These are phyloP conservation scores for Poliocrania exsul DNA, from an alignment of 2,797 vertebrate genomes.

Conservation along the genomic window DNA sequence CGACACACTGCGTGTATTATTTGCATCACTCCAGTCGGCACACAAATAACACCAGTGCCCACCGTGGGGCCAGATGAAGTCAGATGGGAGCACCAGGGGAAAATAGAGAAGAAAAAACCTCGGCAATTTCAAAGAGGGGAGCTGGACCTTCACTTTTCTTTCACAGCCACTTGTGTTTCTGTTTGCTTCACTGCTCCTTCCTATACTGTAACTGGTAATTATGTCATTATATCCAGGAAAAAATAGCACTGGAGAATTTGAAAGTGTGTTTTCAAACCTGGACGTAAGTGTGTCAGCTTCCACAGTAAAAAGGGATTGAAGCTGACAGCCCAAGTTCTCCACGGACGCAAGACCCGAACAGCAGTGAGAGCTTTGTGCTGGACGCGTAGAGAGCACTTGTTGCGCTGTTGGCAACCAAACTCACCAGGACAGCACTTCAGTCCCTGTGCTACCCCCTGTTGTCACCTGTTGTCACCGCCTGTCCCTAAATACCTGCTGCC, in stretches of 20 bases:
- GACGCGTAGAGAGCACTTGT: neutral
- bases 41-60: neutral
- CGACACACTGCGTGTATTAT: accelerated
- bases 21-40: neutral
- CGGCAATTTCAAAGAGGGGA: neutral
- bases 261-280: conserved; percentile 5
- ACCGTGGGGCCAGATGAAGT: neutral
- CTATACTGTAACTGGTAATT: conserved; percentile 1
- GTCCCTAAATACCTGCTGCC: neutral
- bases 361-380: neutral
- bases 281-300: neutral
- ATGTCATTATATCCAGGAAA: conserved; percentile 41
- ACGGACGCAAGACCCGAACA: neutral
- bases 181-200: conserved; percentile 5
- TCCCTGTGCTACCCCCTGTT: neutral
- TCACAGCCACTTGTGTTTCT: neutral
- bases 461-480: neutral
- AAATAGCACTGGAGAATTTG: conserved; percentile 4
- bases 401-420: neutral
- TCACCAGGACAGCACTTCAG: neutral
- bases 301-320: neutral
- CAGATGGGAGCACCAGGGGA: neutral
- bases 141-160: neutral
- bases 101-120: accelerated
- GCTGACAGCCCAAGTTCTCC: neutral